Evolutionary conservation across 2,113 vertebrate genomes (phyloP).

Genomic region (Amblyopsis rosae): DNA sequence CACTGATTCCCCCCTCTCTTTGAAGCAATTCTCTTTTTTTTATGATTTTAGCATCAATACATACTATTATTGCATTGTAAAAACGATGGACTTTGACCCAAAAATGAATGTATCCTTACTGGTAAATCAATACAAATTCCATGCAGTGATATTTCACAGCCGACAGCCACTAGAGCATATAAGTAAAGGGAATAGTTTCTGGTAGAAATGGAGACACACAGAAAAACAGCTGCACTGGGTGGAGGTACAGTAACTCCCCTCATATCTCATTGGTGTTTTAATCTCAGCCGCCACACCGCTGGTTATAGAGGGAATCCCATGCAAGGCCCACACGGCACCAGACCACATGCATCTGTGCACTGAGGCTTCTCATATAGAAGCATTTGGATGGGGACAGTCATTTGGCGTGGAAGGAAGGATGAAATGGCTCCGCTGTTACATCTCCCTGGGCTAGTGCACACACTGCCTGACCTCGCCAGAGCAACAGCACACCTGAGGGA

Average conservation of each 20-base stretch:
- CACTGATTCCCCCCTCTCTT: neutral
- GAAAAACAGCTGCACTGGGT: conserved; percentile 11
- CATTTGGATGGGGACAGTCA: conserved; percentile 15
- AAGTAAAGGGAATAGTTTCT: neutral
- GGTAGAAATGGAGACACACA: neutral
- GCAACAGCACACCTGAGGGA: neutral
- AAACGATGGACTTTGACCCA: neutral
- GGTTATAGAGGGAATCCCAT: too few species aligned
- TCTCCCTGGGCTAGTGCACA: neutral
- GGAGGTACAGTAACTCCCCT: too few species aligned
- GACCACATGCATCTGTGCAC: neutral
- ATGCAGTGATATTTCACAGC: neutral
- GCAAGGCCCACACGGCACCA: neutral
- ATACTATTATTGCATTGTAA: neutral
- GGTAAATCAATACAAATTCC: neutral
- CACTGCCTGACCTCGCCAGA: neutral
- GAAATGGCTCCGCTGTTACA: neutral
- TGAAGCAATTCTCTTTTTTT: neutral
- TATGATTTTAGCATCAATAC: conserved; percentile 3
- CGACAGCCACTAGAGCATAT: neutral
- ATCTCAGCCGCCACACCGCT: too few species aligned
- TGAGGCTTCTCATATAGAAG: conserved; percentile 20
- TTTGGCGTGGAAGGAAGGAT: conserved; percentile 15
- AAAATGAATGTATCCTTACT: neutral
- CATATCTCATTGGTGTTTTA: too few species aligned